Evolutionary conservation across 2,797 vertebrate species (phyloP).

Genomic region (Ambastaia sidthimunki): DNA sequence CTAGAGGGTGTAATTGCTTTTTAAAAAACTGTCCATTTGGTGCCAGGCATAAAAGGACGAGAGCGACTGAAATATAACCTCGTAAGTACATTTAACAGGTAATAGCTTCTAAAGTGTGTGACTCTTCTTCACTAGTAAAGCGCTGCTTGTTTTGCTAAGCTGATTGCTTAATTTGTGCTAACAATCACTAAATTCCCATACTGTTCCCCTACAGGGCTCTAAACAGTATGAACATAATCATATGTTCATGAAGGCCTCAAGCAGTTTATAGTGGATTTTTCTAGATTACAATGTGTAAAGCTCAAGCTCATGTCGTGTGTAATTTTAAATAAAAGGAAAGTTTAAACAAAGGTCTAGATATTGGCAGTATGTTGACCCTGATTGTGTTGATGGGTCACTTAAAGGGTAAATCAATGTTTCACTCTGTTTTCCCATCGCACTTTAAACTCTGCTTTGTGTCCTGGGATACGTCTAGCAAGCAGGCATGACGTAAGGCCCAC

Average conservation of each 20-base stretch:
- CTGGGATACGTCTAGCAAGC: slow-evolving; percentile 36
- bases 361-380: background rate
- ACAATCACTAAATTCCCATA: slow-evolving; percentile 68
- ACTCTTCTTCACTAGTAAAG: slow-evolving; percentile 68
- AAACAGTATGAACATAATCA: slow-evolving; percentile 55
- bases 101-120: slow-evolving; percentile 72
- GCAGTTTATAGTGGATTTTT: slow-evolving; percentile 26
- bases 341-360: slow-evolving; percentile 5
- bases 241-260: slow-evolving; percentile 64
- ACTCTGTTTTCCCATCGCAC: background rate
- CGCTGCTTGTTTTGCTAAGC: slow-evolving; percentile 71
- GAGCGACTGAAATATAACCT: slow-evolving; percentile 47
- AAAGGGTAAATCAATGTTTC: slow-evolving; percentile 23
- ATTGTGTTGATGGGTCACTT: background rate
- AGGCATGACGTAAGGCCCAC: slow-evolving; percentile 45
- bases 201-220: slow-evolving; percentile 62
- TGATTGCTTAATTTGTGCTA: slow-evolving; percentile 76
- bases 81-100: slow-evolving; percentile 66
- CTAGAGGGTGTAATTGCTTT: slow-evolving; percentile 45
- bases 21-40: slow-evolving; percentile 53
- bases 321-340: slow-evolving; percentile 19
- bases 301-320: background rate
- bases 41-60: slow-evolving; percentile 53
- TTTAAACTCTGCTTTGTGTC: background rate
- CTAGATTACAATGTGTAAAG: background rate